Base-by-base conservation (phyloP, 2,888 invertebrate species). In the Drosophila mercatorum region DNA sequence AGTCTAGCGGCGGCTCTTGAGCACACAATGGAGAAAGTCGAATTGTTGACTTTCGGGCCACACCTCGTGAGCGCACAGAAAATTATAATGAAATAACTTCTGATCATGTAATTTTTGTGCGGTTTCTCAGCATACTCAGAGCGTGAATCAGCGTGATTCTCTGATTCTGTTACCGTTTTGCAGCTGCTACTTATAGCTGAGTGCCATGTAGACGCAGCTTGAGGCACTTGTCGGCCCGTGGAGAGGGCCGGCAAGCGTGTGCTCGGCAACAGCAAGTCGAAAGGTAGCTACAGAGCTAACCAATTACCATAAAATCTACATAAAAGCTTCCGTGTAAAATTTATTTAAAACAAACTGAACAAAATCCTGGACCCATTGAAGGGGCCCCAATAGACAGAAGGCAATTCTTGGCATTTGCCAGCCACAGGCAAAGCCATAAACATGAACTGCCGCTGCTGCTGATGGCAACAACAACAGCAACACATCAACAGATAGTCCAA, bases 251-350 rank as follows among this genome's bases (percentile, higher is more conserved):
- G 5, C 28, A 28, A 41, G 38, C 8, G 55, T 57, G 41, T 61
- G 51, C 28, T 44, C 11, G 22, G 22, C 22, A 22, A 22, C 22
- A 22, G 5, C 28, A 28, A 41, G 43, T 60, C 52, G 52, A 56
- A 56, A 52, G 26, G 43, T 43, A 40, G 44, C 60, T 52, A 52
- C 56, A 56, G 44, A 64, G 57, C 56, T 53, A 40, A 59, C 80
- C 72, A 84, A 88, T 87, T 87, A 88, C 80, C 89, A 89, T 89
- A 88, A 77, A 80, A 88, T 88, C 78, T 83, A 82, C 89, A 88
- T 89, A 83, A 87, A 80, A 78, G 78, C 80, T 80, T 80, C 75
- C 80, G 78, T 87, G 78, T 85, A 78, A 75, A 85, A 89, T 85
- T 89, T 88, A 87, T 89, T 87, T 87, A 89, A 81, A 89, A 85